Base-by-base conservation (phyloP, 2,113 vertebrate species). In the Sitta europaea region DNA sequence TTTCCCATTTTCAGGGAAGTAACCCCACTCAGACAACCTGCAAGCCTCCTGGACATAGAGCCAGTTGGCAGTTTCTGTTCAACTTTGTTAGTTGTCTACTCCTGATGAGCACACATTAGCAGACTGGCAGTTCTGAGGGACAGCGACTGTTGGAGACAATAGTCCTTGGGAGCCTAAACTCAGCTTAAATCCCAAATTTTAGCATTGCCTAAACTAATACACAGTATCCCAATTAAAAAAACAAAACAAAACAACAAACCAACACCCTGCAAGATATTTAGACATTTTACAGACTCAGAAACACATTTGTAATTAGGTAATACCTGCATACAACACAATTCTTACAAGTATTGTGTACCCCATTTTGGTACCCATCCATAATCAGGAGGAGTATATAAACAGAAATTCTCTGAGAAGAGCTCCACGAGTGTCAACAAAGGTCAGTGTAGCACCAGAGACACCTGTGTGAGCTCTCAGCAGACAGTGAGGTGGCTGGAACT, bases 311-410 rank as follows among this genome's bases (percentile, higher is more conserved):
- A 70, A 70, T 70, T 74, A 65, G 0, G 0, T 9, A 72, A 19
- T n/a, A 78, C 12, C 35, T 38, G 51, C 15, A 50, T 59, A 50
- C 28, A 87, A 48, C 36, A 50, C 16, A 58, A 28, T 75, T 83
- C 43, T 40, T 55, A 0, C 5, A 21, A 45, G 58, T 47, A 47
- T 6, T 1, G 0, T 13, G 6, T 45, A 48, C 17, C 9, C 22
- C 28, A 31, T 35, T 77, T 45, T 78, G 70, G 9, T 48, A 70
- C 25, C 70, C 28, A 28, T 27, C 54, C 14, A 21, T 51, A 35
- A 66, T 47, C 28, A 35, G 40, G 27, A 88, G 28, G 6, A 29
- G 3, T 43, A 36, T 3, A 7, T 57, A 50, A 57, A 45, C 23
- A 1, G 10, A 40, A 55, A 38, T 24, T 31, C 71, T 53, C 17